Evolutionary conservation across 2,888 invertebrate genomes (phyloP), one percentile per base, ranked within the genome.

Genomic region (Epistrophe grossulariae): DNA sequence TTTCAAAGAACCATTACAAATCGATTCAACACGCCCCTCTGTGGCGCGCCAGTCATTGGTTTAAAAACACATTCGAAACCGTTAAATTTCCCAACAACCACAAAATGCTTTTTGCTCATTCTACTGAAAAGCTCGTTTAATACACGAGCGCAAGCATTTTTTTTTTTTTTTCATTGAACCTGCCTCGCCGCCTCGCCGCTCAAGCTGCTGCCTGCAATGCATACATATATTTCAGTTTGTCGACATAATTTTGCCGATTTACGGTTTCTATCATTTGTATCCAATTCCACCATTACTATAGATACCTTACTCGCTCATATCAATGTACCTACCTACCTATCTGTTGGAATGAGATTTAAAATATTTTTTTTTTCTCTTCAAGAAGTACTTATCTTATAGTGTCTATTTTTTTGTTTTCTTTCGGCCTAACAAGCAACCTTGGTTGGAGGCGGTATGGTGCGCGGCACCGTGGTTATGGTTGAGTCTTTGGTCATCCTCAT

Each of bases 71-170:
- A 50, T 66, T 68, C 28, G n/a, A 81, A 62, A 81, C 84, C 72
- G 81, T 81, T 73, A 73, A 77, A 68, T 84, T 84, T 77, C 80
- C 52, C 71, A 77, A 72, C 68, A 77, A 72, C 77, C 77, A 77
- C 68, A 48, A 77, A 84, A 60, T 77, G 77, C 31, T 66, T 17
- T 66, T 77, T 76, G 76, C 72, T 68, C 70, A 73, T 78, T 78
- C 70, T 70, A 85, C 62, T 84, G 71, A 84, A 80, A 84, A 84
- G 71, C 79, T 71, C 31, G 64, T 50, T 50, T 50, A 17, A 35
- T 50, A 50, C 19, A 19, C 35, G 11, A 68, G 19, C 19, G 35
- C 48, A 31, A 66, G 66, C 48, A 66, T 66, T 66, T 24, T 24
- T 24, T 24, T 43, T n/a, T 38, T 66, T 11, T 66, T 66, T 48